A percentile compares a stretch with the other conserved stretches of the same genome.
These are phyloP conservation scores for Entelurus aequoreus DNA, from an alignment of 2,113 vertebrate species.

Conservation along the genomic window DNA sequence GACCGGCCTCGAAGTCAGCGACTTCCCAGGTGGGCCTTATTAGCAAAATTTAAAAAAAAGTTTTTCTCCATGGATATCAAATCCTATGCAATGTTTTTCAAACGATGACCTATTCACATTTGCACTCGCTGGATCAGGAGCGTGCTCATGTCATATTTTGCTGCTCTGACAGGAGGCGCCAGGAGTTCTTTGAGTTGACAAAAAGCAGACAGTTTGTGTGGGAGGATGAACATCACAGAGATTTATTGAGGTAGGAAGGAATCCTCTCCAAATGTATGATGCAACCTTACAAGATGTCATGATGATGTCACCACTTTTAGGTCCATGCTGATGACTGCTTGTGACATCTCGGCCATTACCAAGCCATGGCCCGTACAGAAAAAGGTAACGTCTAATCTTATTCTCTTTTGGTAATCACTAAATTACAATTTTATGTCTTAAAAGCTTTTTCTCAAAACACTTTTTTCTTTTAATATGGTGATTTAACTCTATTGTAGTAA, in stretches of 20 bases:
- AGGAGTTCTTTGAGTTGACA: conserved; percentile 93
- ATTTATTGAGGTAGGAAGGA: conserved; percentile 80
- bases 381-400: conserved; percentile 69
- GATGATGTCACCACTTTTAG: conserved; percentile 56
- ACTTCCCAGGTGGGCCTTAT: too few species aligned
- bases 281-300: neutral
- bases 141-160: conserved; percentile 12
- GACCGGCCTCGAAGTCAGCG: too few species aligned
- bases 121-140: too few species aligned
- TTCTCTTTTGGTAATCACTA: too few species aligned
- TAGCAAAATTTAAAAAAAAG: too few species aligned
- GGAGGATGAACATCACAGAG: conserved; percentile 86
- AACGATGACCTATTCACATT: neutral
- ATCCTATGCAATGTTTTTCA: too few species aligned
- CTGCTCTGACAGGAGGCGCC: conserved; percentile 61
- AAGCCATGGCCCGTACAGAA: conserved; percentile 98
- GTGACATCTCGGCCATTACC: conserved; percentile 97
- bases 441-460: too few species aligned
- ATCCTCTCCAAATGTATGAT: neutral
- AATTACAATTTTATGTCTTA: too few species aligned
- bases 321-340: conserved; percentile 98
- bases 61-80: neutral
- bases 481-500: too few species aligned
- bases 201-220: conserved; percentile 86
- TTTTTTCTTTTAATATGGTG: too few species aligned